Percentiles rank a stretch among this genome's conserved stretches.
Evolutionary conservation across 2,113 vertebrate genomes (phyloP).

Genomic region (Myanophis thanlyinensis): DNA sequence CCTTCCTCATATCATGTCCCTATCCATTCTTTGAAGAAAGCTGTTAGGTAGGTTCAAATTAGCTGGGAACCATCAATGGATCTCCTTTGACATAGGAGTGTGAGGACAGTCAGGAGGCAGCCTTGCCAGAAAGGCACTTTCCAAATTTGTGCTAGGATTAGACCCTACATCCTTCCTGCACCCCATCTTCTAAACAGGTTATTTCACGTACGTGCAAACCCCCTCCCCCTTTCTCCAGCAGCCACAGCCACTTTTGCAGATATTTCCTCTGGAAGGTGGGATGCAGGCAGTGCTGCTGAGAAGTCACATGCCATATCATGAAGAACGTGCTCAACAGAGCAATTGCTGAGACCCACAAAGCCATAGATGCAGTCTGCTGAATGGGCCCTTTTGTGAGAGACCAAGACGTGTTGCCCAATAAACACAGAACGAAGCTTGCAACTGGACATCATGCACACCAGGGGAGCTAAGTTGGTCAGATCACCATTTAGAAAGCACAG

Average conservation of each 20-base stretch:
- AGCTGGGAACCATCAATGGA: not conserved
- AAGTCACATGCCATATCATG: not conserved
- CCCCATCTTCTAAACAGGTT: not conserved
- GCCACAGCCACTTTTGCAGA: slow-evolving; percentile 13
- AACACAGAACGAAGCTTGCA: not conserved
- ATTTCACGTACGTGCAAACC: not conserved
- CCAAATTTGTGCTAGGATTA: not conserved
- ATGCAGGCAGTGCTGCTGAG: not conserved
- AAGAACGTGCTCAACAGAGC: not conserved
- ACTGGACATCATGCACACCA: not conserved
- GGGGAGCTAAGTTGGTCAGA: not conserved
- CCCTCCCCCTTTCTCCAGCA: slow-evolving; percentile 7
- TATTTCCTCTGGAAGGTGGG: slow-evolving; percentile 16
- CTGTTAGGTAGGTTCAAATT: not conserved
- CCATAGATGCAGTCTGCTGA: not conserved
- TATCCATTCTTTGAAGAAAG: not conserved
- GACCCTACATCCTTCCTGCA: not conserved
- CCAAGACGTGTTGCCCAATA: not conserved
- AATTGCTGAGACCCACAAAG: not conserved
- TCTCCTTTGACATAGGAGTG: not conserved
- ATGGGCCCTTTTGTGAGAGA: not conserved
- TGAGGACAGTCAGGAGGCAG: not conserved
- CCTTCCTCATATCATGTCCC: not conserved
- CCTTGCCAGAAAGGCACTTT: not conserved
- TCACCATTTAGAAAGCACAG: slow-evolving; percentile 2